Percentiles rank a stretch among this genome's conserved stretches.
These are phyloP conservation scores for Acipenser transmontanus DNA, from an alignment of 2,797 vertebrate species.

Conservation along the genomic window DNA sequence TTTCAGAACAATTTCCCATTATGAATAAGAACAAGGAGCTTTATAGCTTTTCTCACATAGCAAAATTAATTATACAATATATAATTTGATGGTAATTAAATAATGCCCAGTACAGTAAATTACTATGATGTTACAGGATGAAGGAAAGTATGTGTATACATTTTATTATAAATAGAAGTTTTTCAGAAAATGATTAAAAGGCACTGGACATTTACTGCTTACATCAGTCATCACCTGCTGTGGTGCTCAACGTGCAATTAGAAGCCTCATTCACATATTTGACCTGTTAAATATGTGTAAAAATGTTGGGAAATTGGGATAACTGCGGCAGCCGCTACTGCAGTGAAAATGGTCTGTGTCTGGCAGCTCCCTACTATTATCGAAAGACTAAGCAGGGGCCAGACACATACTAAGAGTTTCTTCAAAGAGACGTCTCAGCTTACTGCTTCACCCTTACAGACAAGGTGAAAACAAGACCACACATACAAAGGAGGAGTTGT, in stretches of 20 bases:
- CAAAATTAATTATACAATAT: conserved; percentile 31
- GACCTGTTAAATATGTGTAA: conserved; percentile 6
- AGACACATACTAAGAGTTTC: neutral
- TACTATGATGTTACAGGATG: neutral
- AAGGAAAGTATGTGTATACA: neutral
- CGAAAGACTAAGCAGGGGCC: neutral
- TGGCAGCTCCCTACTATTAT: neutral
- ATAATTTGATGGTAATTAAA: conserved; percentile 36
- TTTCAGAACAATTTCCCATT: no score
- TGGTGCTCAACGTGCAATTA: neutral
- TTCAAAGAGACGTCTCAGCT: neutral
- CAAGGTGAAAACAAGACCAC: neutral
- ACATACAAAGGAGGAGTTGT: neutral
- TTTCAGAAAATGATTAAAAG: conserved; percentile 1
- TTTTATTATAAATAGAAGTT: conserved; percentile 2
- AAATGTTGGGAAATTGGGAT: neutral
- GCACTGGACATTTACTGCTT: neutral
- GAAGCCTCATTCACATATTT: neutral
- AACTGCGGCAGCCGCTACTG: neutral
- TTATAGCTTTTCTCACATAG: conserved; percentile 28
- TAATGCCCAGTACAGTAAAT: conserved; percentile 24
- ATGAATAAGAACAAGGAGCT: no score
- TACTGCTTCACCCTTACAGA: neutral
- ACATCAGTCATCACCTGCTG: conserved; percentile 16
- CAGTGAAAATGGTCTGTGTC: neutral